A percentile compares a stretch with the other conserved stretches of the same genome.
Evolutionary conservation across 2,888 invertebrate genomes (phyloP).

Genomic region (Tenthredo livida): DNA sequence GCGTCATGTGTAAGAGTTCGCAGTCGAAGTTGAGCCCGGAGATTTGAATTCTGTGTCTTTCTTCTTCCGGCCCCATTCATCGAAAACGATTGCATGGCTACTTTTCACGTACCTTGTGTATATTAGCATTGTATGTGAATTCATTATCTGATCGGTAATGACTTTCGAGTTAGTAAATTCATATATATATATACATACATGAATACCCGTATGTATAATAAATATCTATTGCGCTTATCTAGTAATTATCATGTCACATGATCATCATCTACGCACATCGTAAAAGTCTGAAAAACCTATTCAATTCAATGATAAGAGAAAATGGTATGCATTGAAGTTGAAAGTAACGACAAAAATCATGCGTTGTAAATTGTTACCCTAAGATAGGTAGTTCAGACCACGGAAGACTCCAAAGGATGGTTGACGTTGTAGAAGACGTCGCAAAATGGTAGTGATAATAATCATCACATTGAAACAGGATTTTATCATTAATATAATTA

Average conservation of each 20-base stretch:
- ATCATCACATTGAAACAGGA: not conserved
- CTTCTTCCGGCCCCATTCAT: not conserved
- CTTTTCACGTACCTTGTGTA: not conserved
- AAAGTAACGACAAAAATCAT: not conserved
- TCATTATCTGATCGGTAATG: conserved; percentile 13
- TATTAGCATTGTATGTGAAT: not conserved
- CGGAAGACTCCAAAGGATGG: not conserved
- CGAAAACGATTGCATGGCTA: not conserved
- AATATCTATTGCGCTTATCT: not conserved
- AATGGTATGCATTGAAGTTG: not conserved
- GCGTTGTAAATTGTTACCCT: not conserved
- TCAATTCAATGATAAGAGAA: not conserved
- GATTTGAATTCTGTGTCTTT: not conserved
- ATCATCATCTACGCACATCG: no score
- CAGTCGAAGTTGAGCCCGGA: not conserved
- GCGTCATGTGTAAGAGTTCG: not conserved
- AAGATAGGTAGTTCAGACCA: not conserved
- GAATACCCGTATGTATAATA: no score
- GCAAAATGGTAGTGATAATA: not conserved
- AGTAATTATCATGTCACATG: not conserved
- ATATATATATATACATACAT: no score
- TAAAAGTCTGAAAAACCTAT: not conserved
- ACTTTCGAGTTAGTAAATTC: not conserved
- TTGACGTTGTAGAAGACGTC: not conserved
- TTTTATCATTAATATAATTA: not conserved